phyloP scores from a whole-genome alignment of 92 coral and sea anemone species.

The Zoanthus sociatus region DNA sequence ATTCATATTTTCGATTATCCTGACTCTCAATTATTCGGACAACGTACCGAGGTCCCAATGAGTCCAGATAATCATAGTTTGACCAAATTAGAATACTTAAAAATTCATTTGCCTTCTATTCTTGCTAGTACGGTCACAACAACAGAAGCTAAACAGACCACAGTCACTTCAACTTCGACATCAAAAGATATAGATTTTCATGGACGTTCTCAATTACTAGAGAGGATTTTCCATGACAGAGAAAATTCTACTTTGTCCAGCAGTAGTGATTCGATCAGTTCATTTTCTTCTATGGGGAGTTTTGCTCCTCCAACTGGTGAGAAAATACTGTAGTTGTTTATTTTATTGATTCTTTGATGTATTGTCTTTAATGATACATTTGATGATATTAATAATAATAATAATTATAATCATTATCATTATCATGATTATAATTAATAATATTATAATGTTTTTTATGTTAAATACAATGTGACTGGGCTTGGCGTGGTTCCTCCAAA shows the following conservation, averaged over 20 bases:
- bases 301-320: constrained; percentile 16
- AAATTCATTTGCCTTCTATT: not conserved
- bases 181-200: constrained; percentile 12
- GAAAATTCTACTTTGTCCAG: constrained; percentile 12
- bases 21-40: too few species aligned
- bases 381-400: too few species aligned
- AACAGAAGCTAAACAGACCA: constrained; percentile 14
- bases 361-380: too few species aligned
- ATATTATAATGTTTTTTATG: too few species aligned
- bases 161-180: not conserved
- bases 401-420: too few species aligned
- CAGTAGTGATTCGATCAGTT: constrained; percentile 31
- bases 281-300: constrained; percentile 25
- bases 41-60: too few species aligned
- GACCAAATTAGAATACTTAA: too few species aligned
- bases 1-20: too few species aligned
- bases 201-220: constrained; percentile 14
- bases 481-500: too few species aligned
- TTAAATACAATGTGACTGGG: too few species aligned
- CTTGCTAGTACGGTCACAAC: not conserved
- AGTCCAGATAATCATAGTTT: too few species aligned
- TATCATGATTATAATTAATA: too few species aligned
- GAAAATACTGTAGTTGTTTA: not conserved
- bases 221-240: constrained; percentile 35
- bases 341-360: not conserved